A percentile compares a stretch with the other conserved stretches of the same genome.
Evolutionary conservation across 2,888 invertebrate species (phyloP).

Genomic region (Diaphora mendica): DNA sequence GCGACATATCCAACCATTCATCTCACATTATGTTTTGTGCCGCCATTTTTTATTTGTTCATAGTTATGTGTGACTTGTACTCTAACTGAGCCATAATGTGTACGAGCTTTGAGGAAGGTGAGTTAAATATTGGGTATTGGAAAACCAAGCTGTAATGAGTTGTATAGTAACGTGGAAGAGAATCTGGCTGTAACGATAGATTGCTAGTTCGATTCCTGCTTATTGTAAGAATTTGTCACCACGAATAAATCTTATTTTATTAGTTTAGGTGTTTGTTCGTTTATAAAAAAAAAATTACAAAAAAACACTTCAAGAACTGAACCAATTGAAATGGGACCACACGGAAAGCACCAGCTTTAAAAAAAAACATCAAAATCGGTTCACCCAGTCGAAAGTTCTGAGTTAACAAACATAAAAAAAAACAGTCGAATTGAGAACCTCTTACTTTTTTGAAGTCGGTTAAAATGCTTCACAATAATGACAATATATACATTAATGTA

Average conservation of each 20-base stretch:
- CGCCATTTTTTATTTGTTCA: constrained; percentile 18
- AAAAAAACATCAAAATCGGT: no score
- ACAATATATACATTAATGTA: no score
- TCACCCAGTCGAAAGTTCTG: no score
- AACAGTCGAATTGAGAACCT: no score
- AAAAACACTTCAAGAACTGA: no score
- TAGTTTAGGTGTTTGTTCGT: background rate
- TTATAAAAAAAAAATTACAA: background rate
- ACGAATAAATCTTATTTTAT: background rate
- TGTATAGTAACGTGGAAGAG: background rate
- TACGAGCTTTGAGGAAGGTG: background rate
- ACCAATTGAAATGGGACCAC: no score
- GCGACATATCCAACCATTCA: constrained; percentile 42
- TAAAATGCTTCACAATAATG: no score
- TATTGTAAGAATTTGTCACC: background rate
- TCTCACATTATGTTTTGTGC: constrained; percentile 29
- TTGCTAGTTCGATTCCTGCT: background rate
- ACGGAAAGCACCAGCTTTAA: no score
- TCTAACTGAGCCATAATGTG: background rate
- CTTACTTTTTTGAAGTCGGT: no score
- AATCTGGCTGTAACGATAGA: background rate
- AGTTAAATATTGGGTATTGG: background rate
- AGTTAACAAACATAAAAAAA: no score
- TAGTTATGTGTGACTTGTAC: constrained; percentile 1
- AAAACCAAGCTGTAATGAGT: background rate